These are phyloP conservation scores for Salvelinus namaycush DNA, from an alignment of 2,113 vertebrate species.

Conservation along the genomic window DNA sequence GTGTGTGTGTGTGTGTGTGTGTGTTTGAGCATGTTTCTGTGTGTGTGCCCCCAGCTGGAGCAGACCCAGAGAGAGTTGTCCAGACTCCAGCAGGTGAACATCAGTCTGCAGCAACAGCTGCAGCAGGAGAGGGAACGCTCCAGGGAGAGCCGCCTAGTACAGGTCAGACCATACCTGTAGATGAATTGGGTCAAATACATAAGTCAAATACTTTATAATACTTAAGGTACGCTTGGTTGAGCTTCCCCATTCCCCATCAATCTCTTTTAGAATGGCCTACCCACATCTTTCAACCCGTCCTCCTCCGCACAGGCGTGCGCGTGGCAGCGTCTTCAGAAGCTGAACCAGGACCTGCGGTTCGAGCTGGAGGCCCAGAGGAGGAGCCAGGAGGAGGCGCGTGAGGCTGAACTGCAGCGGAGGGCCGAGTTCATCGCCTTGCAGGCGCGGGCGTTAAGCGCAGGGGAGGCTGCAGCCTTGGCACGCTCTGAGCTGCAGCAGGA, in stretches of 20 bases:
- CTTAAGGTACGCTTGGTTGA: too few relatives aligned
- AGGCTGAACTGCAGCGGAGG: slow-evolving; percentile 81
- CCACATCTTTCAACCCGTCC: slow-evolving; percentile 54
- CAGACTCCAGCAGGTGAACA: slow-evolving; percentile 83
- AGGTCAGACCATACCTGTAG: slow-evolving; percentile 68
- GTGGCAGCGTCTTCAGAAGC: slow-evolving; percentile 83
- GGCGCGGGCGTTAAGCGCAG: slow-evolving; percentile 65
- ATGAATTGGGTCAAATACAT: background rate
- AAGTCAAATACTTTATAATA: background rate
- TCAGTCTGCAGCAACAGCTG: slow-evolving; percentile 83
- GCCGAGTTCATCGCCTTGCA: slow-evolving; percentile 85
- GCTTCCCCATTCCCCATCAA: slow-evolving; percentile 56
- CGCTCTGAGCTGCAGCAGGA: slow-evolving; percentile 60
- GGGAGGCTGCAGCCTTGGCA: slow-evolving; percentile 56
- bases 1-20: background rate
- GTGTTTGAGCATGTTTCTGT: background rate
- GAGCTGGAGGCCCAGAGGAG: slow-evolving; percentile 83
- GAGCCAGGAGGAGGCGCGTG: slow-evolving; percentile 84
- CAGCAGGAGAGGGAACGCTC: slow-evolving; percentile 78
- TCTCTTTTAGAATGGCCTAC: slow-evolving; percentile 78
- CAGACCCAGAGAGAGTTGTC: slow-evolving; percentile 84
- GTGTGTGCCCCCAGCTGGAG: slow-evolving; percentile 73
- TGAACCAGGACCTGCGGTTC: slow-evolving; percentile 82
- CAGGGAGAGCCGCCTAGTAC: slow-evolving; percentile 75
- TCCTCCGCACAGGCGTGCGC: slow-evolving; percentile 75